Evolutionary conservation across 2,797 vertebrate genomes (phyloP), one percentile per base, ranked within the genome.

Genomic region (Micropoecilia bifurca): DNA sequence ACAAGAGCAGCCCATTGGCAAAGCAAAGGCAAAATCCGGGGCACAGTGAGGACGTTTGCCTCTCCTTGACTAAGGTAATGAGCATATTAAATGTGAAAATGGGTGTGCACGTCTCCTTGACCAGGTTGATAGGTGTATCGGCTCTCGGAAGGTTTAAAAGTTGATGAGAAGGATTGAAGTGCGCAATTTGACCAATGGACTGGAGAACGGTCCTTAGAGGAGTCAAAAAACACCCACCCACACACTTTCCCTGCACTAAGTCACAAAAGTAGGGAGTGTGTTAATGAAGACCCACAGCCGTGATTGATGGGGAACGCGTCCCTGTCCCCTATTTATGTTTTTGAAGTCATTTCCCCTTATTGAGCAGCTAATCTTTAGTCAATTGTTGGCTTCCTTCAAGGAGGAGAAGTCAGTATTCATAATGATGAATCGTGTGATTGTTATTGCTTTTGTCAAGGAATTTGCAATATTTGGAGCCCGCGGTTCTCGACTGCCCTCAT

Each of bases 91-190:
- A 79, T 13, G 33, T 45, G 78, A 61, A 71, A 39, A 74, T 77
- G 50, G 36, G 77, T 76, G 71, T 72, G 74, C 53, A 57, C 16
- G 77, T 93, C 85, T 90, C 89, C 91, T 91, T 93, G 93, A 91
- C 85, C 88, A 71, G 79, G 59, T 10, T 79, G 76, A 92, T 75
- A 85, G 81, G 81, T 87, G 87, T 88, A 88, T 91, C 87, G 90
- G 77, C 82, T 88, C 77, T 77, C 69, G 63, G 79, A 85, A 75
- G 80, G 74, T 73, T 82, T 88, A 91, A 88, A 91, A 89, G 86
- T 86, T 93, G 90, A 95, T 92, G 92, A 92, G 90, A 87, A 90
- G 83, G 88, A 91, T 91, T 87, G 81, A 88, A 90, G 85, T 75
- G 75, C 80, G 87, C 83, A 82, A 88, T 89, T 86, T 86, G 88